Percentiles rank a stretch among this genome's conserved stretches.
phyloP scores from a whole-genome alignment of 2,797 vertebrate species.

The Poeciliopsis paucimaculata region DNA sequence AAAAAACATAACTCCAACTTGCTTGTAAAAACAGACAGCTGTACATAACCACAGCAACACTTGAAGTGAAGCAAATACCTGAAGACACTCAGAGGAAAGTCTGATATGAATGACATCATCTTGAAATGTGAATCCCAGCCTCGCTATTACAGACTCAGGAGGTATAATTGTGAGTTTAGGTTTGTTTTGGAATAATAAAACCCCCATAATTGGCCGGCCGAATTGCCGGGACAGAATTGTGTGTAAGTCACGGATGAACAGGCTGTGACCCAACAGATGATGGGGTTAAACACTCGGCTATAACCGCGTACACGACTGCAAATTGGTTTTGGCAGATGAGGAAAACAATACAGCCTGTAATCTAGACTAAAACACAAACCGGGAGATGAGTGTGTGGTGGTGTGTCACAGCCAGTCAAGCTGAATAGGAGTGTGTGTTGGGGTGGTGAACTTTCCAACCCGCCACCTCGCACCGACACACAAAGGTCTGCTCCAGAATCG shows the following conservation, averaged over 20 bases:
- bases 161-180: constrained; percentile 42
- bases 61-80: constrained; percentile 9
- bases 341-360: constrained; percentile 61
- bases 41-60: constrained; percentile 47
- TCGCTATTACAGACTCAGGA: constrained; percentile 42
- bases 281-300: constrained; percentile 49
- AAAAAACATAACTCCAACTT: constrained; percentile 46
- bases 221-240: constrained; percentile 24
- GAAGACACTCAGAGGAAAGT: constrained; percentile 16
- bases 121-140: constrained; percentile 22
- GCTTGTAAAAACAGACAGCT: constrained; percentile 36
- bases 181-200: constrained; percentile 56
- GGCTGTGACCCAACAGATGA: constrained; percentile 53
- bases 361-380: constrained; percentile 56
- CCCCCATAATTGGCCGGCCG: constrained; percentile 44
- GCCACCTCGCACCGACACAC: constrained; percentile 4
- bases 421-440: constrained; percentile 10
- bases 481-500: constrained; percentile 17
- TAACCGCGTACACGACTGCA: constrained; percentile 40
- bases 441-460: constrained; percentile 4
- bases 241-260: constrained; percentile 57
- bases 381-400: constrained; percentile 9
- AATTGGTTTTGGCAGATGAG: constrained; percentile 60
- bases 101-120: constrained; percentile 44
- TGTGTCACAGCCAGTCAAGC: constrained; percentile 17